phyloP scores from a whole-genome alignment of 2,888 invertebrate species.

The Lamellibrachia columna region DNA sequence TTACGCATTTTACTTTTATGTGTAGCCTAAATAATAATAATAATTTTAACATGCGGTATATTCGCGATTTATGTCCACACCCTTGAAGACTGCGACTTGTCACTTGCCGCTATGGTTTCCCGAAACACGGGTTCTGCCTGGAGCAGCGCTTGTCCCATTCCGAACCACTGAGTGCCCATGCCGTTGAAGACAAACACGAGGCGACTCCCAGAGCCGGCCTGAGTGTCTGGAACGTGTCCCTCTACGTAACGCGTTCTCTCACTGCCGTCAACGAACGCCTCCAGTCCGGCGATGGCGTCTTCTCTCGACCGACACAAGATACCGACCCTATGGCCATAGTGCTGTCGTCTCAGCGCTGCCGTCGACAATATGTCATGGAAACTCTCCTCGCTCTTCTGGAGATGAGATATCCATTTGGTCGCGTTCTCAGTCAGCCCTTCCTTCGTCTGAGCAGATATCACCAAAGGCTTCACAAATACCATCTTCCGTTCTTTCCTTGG shows the following conservation, averaged over 20 bases:
- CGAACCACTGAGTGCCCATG: constrained; percentile 20
- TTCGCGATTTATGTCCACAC: background rate
- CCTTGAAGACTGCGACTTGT: background rate
- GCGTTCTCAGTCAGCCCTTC: background rate
- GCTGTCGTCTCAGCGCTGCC: background rate
- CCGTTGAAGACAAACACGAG: constrained; percentile 18
- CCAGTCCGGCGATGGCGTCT: background rate
- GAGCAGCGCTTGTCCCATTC: background rate
- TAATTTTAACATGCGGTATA: background rate
- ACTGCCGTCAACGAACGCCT: background rate
- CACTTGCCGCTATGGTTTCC: background rate
- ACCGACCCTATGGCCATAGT: background rate
- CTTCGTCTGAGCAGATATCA: background rate
- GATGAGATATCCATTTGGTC: background rate
- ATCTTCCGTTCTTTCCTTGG: background rate
- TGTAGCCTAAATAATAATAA: too few relatives aligned
- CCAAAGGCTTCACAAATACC: background rate
- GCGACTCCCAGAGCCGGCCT: background rate
- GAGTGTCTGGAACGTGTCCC: background rate
- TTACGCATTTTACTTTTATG: too few relatives aligned
- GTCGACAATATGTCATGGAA: background rate
- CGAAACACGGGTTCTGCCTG: constrained; percentile 6
- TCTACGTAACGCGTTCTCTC: background rate
- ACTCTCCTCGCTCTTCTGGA: background rate
- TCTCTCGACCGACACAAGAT: background rate